A percentile compares a stretch with the other conserved stretches of the same genome.
Conservation (phyloP, 1,140 invertebrate genomes). For the Augochlora pura region DNA sequence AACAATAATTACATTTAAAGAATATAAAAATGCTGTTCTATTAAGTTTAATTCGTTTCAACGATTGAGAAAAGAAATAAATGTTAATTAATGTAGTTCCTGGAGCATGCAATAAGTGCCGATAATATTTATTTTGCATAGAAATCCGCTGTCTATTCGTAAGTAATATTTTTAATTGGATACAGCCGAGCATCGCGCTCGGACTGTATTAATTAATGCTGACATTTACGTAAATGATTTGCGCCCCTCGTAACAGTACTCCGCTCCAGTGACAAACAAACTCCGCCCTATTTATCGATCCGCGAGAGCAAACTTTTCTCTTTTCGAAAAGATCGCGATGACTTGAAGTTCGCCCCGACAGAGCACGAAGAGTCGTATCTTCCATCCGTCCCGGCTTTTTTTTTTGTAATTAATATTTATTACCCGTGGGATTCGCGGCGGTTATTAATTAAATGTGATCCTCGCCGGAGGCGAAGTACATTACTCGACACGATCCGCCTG, state of each 20-base stretch:
- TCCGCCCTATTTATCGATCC: not conserved
- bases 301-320: not conserved
- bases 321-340: not conserved
- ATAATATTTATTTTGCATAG: too few species aligned
- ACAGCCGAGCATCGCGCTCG: too few species aligned
- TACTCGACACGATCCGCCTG: slow-evolving; percentile 52
- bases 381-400: not conserved
- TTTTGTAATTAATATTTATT: slow-evolving; percentile 63
- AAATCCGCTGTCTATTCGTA: too few species aligned
- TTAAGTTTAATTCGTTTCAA: too few species aligned
- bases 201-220: too few species aligned
- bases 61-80: too few species aligned
- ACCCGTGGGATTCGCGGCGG: slow-evolving; percentile 47
- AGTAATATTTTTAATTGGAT: too few species aligned
- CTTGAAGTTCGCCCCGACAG: slow-evolving; percentile 27
- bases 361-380: not conserved
- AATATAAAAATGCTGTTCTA: too few species aligned
- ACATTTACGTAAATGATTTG: too few species aligned
- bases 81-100: too few species aligned
- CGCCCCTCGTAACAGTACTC: not conserved
- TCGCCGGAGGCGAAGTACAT: slow-evolving; percentile 43
- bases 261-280: not conserved
- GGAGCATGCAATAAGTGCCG: too few species aligned
- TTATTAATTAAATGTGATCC: slow-evolving; percentile 71
- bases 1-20: too few species aligned